Percentiles rank a stretch among this genome's conserved stretches.
Evolutionary conservation across 1,140 invertebrate species (phyloP).

Genomic region (Rhopalosiphum maidis): DNA sequence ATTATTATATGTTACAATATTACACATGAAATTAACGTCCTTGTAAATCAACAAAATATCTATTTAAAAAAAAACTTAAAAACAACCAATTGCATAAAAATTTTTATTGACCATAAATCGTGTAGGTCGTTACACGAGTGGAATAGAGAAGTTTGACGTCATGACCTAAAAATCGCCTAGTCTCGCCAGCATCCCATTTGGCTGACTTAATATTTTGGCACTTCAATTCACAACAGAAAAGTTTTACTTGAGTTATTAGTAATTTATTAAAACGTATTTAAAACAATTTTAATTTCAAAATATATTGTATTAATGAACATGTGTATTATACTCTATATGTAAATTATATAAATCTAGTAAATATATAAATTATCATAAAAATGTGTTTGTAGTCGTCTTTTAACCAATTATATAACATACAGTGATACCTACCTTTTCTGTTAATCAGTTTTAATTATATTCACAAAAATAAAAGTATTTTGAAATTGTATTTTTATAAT

Average conservation of each 20-base stretch:
- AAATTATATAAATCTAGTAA: neutral
- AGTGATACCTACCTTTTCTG: neutral
- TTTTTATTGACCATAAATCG: constrained; percentile 21
- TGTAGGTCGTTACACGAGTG: constrained; percentile 26
- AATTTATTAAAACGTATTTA: neutral
- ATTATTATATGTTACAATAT: neutral
- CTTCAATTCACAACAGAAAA: neutral
- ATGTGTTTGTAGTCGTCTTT: neutral
- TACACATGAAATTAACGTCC: neutral
- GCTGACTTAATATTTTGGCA: constrained; percentile 49
- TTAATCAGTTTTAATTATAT: neutral
- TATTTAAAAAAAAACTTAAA: constrained; percentile 20
- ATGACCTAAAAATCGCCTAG: constrained; percentile 54
- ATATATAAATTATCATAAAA: neutral
- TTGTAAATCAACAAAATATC: neutral
- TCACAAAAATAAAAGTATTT: neutral
- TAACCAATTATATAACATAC: neutral
- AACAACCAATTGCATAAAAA: neutral
- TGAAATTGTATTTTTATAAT: neutral
- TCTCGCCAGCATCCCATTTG: constrained; percentile 43
- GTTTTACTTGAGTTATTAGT: neutral
- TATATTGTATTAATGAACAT: neutral
- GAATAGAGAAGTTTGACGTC: constrained; percentile 50
- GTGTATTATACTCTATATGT: neutral
- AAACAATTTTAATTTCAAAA: neutral